Conservation (phyloP, 2,888 invertebrate species). For the Lithophane leautieri region DNA sequence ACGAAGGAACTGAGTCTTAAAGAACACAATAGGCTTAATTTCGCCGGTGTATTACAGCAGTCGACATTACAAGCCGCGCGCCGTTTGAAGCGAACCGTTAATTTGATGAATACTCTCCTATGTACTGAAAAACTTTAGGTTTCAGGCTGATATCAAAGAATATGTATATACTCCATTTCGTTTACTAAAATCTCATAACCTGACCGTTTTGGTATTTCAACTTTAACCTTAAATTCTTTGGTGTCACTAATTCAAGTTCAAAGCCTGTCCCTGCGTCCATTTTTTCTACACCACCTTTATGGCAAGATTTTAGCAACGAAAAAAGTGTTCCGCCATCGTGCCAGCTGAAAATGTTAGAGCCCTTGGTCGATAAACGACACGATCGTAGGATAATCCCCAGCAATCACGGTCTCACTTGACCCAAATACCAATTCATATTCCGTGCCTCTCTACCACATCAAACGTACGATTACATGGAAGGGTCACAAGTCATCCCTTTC, state of each 20-base stretch:
- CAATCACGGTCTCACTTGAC: slow-evolving; percentile 63
- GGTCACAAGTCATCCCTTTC: slow-evolving; percentile 51
- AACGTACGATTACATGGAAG: slow-evolving; percentile 42
- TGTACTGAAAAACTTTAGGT: slow-evolving; percentile 9
- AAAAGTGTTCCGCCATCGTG: slow-evolving; percentile 22
- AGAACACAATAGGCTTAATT: slow-evolving; percentile 51
- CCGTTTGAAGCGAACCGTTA: slow-evolving; percentile 35
- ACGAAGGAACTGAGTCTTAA: slow-evolving; percentile 27
- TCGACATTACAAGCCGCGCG: slow-evolving; percentile 24
- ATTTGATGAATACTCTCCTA: slow-evolving; percentile 30
- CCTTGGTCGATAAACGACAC: slow-evolving; percentile 47
- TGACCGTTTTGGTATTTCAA: neutral
- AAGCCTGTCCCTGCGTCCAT: neutral
- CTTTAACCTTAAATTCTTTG: neutral
- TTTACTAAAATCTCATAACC: slow-evolving; percentile 7
- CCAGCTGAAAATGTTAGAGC: slow-evolving; percentile 26
- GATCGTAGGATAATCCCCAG: slow-evolving; percentile 59
- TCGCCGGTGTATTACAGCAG: slow-evolving; percentile 31
- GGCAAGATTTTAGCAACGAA: slow-evolving; percentile 8
- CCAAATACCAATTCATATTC: slow-evolving; percentile 65
- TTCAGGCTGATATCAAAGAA: neutral
- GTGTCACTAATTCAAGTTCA: slow-evolving; percentile 6
- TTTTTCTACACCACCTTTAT: slow-evolving; percentile 7
- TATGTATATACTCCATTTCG: neutral
- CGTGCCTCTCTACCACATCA: slow-evolving; percentile 50